Conservation (phyloP, 2,888 invertebrate species). For the Osmoderma eremita region DNA sequence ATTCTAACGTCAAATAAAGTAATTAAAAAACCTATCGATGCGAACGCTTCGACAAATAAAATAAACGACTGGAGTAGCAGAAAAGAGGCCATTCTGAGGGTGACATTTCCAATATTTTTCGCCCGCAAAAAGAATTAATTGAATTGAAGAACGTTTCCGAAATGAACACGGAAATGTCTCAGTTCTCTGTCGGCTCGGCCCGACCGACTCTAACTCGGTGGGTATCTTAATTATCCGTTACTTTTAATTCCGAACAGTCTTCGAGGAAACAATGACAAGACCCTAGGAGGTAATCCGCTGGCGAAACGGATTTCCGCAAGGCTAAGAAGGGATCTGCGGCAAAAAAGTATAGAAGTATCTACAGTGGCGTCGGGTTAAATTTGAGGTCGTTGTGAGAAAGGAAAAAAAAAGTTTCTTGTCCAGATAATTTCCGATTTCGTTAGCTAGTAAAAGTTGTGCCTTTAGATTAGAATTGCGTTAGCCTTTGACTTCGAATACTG, state of each 20-base stretch:
- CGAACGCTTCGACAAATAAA: background rate
- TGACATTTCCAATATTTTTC: slow-evolving; percentile 14
- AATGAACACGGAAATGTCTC: slow-evolving; percentile 26
- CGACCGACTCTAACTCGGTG: slow-evolving; percentile 13
- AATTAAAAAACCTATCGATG: slow-evolving; percentile 11
- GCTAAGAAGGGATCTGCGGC: too few relatives aligned
- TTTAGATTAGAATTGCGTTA: too few relatives aligned
- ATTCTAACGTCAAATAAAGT: slow-evolving; percentile 16
- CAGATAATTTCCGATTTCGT: background rate
- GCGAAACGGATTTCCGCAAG: slow-evolving; percentile 22
- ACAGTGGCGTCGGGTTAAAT: background rate
- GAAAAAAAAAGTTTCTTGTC: background rate
- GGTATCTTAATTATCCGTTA: slow-evolving; percentile 35
- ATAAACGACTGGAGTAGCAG: slow-evolving; percentile 21
- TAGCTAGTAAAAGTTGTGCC: too few relatives aligned
- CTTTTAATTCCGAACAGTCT: slow-evolving; percentile 25
- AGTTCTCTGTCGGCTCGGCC: background rate
- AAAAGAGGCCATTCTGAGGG: slow-evolving; percentile 1
- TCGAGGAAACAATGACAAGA: slow-evolving; percentile 17
- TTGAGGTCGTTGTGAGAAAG: background rate
- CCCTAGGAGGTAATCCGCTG: slow-evolving; percentile 8
- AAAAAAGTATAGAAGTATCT: background rate
- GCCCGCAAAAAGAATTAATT: slow-evolving; percentile 22
- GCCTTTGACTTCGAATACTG: too few relatives aligned
- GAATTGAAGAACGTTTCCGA: slow-evolving; percentile 19